These are phyloP conservation scores for Sorex fumeus DNA, from an alignment of 2,113 vertebrate species.

Conservation along the genomic window DNA sequence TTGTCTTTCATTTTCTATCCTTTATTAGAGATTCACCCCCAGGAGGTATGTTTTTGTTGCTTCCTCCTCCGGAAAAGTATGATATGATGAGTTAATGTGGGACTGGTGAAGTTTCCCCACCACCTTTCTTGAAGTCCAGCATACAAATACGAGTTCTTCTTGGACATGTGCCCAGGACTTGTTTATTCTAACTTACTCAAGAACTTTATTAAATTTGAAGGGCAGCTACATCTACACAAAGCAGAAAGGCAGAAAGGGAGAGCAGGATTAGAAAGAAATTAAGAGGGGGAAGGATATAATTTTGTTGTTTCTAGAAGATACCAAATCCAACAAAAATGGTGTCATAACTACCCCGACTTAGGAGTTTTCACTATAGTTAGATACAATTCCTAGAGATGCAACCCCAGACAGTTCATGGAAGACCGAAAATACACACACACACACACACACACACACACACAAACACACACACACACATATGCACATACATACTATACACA, in stretches of 20 bases:
- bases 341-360: not conserved
- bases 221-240: not conserved
- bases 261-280: not conserved
- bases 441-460: too few relatives aligned
- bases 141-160: not conserved
- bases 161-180: not conserved
- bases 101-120: not conserved
- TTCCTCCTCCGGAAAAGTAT: not conserved
- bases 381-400: not conserved
- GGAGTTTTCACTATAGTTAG: not conserved
- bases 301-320: not conserved
- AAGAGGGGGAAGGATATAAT: not conserved
- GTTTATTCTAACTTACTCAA: not conserved
- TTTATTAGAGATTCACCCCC: not conserved
- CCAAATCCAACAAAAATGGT: not conserved
- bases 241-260: not conserved
- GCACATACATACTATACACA: too few relatives aligned
- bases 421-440: not conserved
- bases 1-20: not conserved
- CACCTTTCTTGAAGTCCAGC: not conserved
- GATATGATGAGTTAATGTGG: not conserved
- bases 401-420: not conserved
- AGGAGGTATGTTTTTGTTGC: accelerated
- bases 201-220: not conserved
- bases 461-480: too few relatives aligned